Evolutionary conservation across 2,888 invertebrate species (phyloP), one percentile per base, ranked within the genome.

Genomic region (Dusona sp.): DNA sequence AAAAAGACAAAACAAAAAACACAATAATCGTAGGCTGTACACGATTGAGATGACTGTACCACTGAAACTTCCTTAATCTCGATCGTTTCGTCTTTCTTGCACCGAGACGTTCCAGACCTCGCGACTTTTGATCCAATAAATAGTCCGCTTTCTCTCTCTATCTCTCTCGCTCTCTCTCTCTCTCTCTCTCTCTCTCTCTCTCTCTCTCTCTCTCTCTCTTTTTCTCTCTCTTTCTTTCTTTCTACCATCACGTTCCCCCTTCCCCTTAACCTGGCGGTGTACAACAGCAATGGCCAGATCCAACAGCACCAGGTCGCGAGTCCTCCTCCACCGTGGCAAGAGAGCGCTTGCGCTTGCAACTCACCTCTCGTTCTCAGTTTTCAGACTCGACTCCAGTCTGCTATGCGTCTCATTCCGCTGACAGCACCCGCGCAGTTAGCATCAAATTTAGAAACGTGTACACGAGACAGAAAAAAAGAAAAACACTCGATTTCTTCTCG

Each of bases 381-480:
- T 64, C 65, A 68, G 61, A 74, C 72, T 79, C 83, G 85, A 65
- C 80, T 84, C 73, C 36, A 61, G 79, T 78, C 80, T 79, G 73
- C 78, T 64, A 75, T 61, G 78, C 81, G 87, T 89, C 88, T 92
- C 91, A 92, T 92, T 92, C 90, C 88, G 92, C 90, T 92, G 92
- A 92, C 92, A 92, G 91, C 90, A 88, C 85, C 89, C 89, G 92
- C 89, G 87, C 84, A 75, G 89, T 75, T 65, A 83, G 86, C 77
- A 81, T 74, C 73, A 42, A 83, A 57, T 36, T 36, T 48, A 61
- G 11, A 77, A 51, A 67, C 77, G 61, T 29, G 51, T 38, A 38
- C 38, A 1, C 1, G 42, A 57, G n/a, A 42, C 77, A 48, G 64
- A 36, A 38, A 25, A 42, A 29, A 51, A 36, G 48, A 72, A 42